Conservation (phyloP, 2,888 invertebrate genomes). For the Drosophila pseudotalamancana region DNA sequence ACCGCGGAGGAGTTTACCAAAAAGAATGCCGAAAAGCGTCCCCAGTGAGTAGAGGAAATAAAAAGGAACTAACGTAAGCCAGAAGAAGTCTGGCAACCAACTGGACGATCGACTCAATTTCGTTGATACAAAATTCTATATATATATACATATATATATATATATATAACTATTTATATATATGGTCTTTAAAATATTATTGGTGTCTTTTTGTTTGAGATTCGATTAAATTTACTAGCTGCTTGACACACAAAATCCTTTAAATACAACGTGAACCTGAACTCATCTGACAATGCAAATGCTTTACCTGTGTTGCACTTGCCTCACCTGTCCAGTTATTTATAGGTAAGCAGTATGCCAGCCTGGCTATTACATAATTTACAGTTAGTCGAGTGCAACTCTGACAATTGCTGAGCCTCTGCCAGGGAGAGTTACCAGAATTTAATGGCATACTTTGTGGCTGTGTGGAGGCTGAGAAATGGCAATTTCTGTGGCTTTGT, state of each 20-base stretch:
- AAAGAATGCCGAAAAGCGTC: constrained; percentile 98
- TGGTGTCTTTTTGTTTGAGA: constrained; percentile 5
- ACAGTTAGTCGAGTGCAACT: constrained; percentile 4
- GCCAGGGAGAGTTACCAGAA: not conserved
- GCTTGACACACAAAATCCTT: not conserved
- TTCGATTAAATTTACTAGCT: constrained; percentile 16
- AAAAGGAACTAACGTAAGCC: too few species aligned
- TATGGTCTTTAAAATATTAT: constrained; percentile 1
- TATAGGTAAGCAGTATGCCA: not conserved
- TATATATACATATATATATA: too few species aligned
- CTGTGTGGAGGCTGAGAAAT: not conserved
- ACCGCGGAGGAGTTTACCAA: constrained; percentile 99
- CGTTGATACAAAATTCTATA: constrained; percentile 19
- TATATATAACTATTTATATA: constrained; percentile 18
- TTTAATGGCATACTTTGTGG: not conserved
- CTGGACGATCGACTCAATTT: constrained; percentile 3
- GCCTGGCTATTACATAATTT: constrained; percentile 11
- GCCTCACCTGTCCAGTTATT: constrained; percentile 10
- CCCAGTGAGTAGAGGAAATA: constrained; percentile 86
- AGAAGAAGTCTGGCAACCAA: not conserved
- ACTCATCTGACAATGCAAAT: not conserved
- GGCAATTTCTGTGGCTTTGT: not conserved
- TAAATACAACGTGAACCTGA: not conserved
- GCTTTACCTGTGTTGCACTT: not conserved
- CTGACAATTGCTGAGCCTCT: not conserved